A percentile compares a stretch with the other conserved stretches of the same genome.
Conservation (phyloP, 2,797 vertebrate species). For the Urocyon cinereoargenteus region DNA sequence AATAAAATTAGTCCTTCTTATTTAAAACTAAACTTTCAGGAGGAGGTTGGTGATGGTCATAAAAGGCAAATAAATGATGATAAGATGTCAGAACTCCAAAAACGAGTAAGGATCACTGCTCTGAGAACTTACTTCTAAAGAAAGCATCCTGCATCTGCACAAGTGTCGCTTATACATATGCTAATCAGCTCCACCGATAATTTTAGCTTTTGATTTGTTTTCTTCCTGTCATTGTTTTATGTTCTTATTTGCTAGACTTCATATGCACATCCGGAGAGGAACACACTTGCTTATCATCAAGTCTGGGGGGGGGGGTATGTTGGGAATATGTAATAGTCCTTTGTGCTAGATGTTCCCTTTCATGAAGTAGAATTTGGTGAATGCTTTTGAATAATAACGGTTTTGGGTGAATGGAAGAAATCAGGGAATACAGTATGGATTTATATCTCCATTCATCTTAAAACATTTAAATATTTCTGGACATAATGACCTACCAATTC, state of each 20-base stretch:
- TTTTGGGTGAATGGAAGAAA: conserved; percentile 58
- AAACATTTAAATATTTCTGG: conserved; percentile 68
- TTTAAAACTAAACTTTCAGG: conserved; percentile 73
- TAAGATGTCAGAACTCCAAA: conserved; percentile 78
- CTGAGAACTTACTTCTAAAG: conserved; percentile 79
- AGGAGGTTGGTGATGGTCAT: conserved; percentile 67
- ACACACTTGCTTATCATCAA: conserved; percentile 64
- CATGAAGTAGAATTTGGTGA: conserved; percentile 37
- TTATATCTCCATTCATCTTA: conserved; percentile 55
- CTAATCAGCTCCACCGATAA: conserved; percentile 79
- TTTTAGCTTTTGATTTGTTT: conserved; percentile 84
- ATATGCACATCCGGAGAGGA: conserved; percentile 62
- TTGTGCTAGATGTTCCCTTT: conserved; percentile 45
- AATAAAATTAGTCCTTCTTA: conserved; percentile 70
- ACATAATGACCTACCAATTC: conserved; percentile 48
- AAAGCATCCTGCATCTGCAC: conserved; percentile 81
- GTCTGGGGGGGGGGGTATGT: conserved; percentile 57
- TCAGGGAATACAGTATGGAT: conserved; percentile 16
- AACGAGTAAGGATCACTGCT: conserved; percentile 74
- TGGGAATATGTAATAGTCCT: conserved; percentile 62
- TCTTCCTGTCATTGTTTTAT: conserved; percentile 82
- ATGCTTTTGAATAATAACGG: conserved; percentile 59
- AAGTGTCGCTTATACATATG: conserved; percentile 79
- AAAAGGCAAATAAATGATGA: conserved; percentile 75
- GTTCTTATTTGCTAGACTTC: conserved; percentile 79